Conservation (phyloP, 2,888 invertebrate species). For the Drosophila nigricruria region DNA sequence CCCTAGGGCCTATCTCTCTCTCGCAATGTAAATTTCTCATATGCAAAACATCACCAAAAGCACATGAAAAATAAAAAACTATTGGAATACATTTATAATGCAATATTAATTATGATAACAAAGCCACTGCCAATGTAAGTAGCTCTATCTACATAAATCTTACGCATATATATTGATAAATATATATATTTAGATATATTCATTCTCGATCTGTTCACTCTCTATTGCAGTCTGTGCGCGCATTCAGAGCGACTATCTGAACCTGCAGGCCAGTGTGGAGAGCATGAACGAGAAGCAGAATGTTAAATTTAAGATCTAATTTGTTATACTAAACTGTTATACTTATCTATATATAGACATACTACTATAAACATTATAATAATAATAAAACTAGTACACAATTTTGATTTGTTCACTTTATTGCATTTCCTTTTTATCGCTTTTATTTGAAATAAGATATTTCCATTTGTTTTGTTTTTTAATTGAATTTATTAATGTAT, state of each 20-base stretch:
- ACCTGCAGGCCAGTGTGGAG: constrained; percentile 79
- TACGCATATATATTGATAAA: not conserved
- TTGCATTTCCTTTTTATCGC: constrained; percentile 54
- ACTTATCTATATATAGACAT: constrained; percentile 3
- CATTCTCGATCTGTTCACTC: constrained; percentile 4
- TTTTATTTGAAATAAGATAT: constrained; percentile 37
- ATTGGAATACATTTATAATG: constrained; percentile 44
- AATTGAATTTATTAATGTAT: constrained; percentile 56
- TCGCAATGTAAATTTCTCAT: constrained; percentile 51
- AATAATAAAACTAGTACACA: constrained; percentile 29
- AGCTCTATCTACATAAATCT: constrained; percentile 29
- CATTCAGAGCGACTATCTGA: constrained; percentile 82
- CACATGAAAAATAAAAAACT: constrained; percentile 46
- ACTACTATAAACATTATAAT: constrained; percentile 10
- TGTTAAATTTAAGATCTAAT: constrained; percentile 75
- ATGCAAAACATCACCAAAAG: constrained; percentile 47
- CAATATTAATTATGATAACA: constrained; percentile 18
- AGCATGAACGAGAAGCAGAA: constrained; percentile 80
- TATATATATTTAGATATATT: constrained; percentile 4
- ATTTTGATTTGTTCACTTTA: constrained; percentile 54
- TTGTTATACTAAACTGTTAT: constrained; percentile 36
- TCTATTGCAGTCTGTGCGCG: constrained; percentile 81
- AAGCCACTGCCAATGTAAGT: constrained; percentile 65
- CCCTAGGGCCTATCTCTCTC: constrained; percentile 51
- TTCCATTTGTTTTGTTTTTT: constrained; percentile 18